Evolutionary conservation across 2,888 invertebrate species (phyloP).

Genomic region (Taphrorychus bicolor): DNA sequence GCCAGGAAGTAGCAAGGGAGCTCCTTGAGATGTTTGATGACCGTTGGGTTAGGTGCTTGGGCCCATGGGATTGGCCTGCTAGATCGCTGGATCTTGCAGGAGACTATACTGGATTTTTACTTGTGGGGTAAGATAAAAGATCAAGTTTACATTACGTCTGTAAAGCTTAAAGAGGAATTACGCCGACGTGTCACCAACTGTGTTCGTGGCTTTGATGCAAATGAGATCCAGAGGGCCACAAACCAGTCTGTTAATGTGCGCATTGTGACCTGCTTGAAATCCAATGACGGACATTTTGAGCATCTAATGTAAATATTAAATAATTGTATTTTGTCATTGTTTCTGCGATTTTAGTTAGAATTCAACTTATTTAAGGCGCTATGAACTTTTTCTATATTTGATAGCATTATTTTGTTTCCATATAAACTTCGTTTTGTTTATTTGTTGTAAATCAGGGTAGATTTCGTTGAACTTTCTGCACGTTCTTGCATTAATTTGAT

Average conservation of each 20-base stretch:
- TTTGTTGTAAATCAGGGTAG: neutral
- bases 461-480: too few relatives aligned
- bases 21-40: conserved; percentile 9
- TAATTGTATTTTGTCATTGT: neutral
- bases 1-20: neutral
- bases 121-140: neutral
- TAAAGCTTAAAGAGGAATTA: conserved; percentile 3
- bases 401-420: neutral
- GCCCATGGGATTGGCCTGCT: conserved; percentile 10
- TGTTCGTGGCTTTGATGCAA: conserved; percentile 4
- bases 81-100: conserved; percentile 10
- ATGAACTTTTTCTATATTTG: neutral
- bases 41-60: conserved; percentile 9
- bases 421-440: too few relatives aligned
- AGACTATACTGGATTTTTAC: conserved; percentile 4
- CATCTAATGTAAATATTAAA: neutral
- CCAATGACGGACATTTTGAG: neutral
- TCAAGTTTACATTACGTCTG: conserved; percentile 2
- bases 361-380: neutral
- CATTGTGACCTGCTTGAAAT: conserved; percentile 5
- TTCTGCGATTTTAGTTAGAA: neutral
- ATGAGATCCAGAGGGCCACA: conserved; percentile 12
- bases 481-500: too few relatives aligned
- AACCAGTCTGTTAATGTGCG: neutral
- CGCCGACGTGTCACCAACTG: conserved; percentile 8